Evolutionary conservation across 2,888 invertebrate genomes (phyloP), one percentile per base, ranked within the genome.

Genomic region (Sipha maydis): DNA sequence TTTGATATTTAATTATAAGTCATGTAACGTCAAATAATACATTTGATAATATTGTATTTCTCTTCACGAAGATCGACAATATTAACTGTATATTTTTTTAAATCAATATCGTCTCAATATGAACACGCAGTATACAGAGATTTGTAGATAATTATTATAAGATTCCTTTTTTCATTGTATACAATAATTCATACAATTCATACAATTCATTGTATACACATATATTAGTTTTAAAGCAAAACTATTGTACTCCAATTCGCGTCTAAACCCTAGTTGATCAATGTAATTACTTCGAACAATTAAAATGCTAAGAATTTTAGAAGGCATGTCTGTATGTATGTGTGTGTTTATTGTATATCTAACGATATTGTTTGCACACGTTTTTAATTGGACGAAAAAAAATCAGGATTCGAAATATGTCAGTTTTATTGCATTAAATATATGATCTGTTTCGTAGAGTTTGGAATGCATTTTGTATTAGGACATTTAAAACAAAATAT

Each of bases 191-290:
- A n/a, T n/a, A n/a, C n/a, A n/a, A n/a, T n/a, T n/a, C n/a, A n/a
- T n/a, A n/a, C n/a, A n/a, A n/a, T n/a, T n/a, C n/a, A n/a, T n/a
- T n/a, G n/a, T n/a, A n/a, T n/a, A 21, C 71, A 34, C 19, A 17
- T 73, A 17, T 19, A 8, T 73, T 28, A 77, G 7, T 19, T 3
- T 38, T 7, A 3, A 7, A 38, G 9, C 77, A 77, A 28, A 14
- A 19, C 28, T 48, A 77, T 48, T 9, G 54, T 54, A 78, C 31
- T 78, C 54, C 77, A 78, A 78, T 31, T 78, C 31, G 48, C 54
- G 21, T 17, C 8, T 28, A 78, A 54, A 41, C 38, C 38, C 31
- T 28, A 78, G 31, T 78, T 78, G 77, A 78, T 78, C 31, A 78
- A 54, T 28, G 77, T 31, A 14, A 31, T 78, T 78, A 54, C 19